Conservation (phyloP, 2,797 vertebrate species). For the Apodemus agrarius region DNA sequence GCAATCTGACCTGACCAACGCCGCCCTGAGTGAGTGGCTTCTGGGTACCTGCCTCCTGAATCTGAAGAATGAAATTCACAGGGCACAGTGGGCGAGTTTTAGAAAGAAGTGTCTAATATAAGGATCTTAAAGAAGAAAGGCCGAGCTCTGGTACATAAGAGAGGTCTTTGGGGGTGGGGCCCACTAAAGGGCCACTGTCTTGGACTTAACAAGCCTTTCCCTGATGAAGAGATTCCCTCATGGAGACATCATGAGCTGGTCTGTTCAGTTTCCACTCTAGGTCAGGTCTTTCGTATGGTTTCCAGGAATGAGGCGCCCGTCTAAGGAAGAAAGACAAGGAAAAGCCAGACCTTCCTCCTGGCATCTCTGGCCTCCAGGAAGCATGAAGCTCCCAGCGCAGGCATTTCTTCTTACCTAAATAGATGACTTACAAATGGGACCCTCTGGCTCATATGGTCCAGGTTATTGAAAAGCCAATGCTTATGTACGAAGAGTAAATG, state of each 20-base stretch:
- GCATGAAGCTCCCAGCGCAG: background rate
- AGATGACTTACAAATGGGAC: slow-evolving; percentile 53
- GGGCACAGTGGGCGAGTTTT: background rate
- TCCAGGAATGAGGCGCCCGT: background rate
- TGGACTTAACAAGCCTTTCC: background rate
- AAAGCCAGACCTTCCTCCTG: background rate
- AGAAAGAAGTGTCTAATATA: background rate
- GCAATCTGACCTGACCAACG: background rate
- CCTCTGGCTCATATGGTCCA: slow-evolving; percentile 48
- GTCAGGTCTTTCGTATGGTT: background rate
- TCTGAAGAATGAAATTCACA: background rate
- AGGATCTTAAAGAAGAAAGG: background rate
- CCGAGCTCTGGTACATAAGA: background rate
- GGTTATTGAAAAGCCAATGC: slow-evolving; percentile 36
- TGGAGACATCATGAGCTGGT: background rate
- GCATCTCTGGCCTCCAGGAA: background rate
- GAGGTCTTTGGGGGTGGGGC: background rate
- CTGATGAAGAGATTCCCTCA: background rate
- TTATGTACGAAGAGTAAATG: slow-evolving; percentile 46
- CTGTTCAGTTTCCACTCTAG: background rate
- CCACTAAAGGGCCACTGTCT: background rate
- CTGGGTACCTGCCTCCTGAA: background rate
- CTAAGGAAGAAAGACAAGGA: background rate
- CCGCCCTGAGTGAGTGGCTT: background rate
- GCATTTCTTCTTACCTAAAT: slow-evolving; percentile 47